Base-by-base conservation (phyloP, 2,888 invertebrate species). In the Adelphocoris suturalis region DNA sequence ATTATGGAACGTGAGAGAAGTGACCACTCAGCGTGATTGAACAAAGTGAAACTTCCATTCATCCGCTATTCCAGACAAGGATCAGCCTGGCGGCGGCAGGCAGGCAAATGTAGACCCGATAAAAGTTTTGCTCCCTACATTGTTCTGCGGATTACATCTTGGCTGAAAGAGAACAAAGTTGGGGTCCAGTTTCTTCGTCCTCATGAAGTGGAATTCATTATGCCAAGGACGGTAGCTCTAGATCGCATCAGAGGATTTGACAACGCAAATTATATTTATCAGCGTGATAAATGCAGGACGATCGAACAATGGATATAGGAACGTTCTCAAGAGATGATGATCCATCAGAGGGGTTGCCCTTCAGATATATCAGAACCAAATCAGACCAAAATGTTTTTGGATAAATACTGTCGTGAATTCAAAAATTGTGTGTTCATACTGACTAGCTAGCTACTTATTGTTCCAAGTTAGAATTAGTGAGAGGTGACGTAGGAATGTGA, bases 31-130 rank as follows among this genome's bases (percentile, higher is more conserved):
- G 16, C 5, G 81, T 48, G 19, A 47, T 52, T 82, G 52, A 52
- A 82, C 52, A 52, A 82, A 82, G 82, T 82, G 82, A 82, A 82
- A 82, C 82, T 82, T 52, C 52, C 82, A 82, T 82, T 82, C 82
- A 52, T 19, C 14, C 23, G 80, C 46, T 52, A 3, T 3, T 19
- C 52, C 47, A 82, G 52, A 82, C 82, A 82, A 82, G 48, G 52
- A 82, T 82, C 82, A 82, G 82, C 82, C 82, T 82, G 47, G 52
- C 82, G 48, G 82, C 82, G 52, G 27, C 82, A 27, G 47, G n/a
- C 82, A 19, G 23, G 52, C 82, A 27, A 82, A 52, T 82, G 48
- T n/a, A 47, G 47, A 81, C 37, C 19, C 82, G 82, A 82, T 82
- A 82, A 82, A 82, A 82, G 82, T 82, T 82, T 48, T 82, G 82